These are phyloP conservation scores for Erebia aethiops DNA, from an alignment of 2,888 invertebrate species.

Conservation along the genomic window DNA sequence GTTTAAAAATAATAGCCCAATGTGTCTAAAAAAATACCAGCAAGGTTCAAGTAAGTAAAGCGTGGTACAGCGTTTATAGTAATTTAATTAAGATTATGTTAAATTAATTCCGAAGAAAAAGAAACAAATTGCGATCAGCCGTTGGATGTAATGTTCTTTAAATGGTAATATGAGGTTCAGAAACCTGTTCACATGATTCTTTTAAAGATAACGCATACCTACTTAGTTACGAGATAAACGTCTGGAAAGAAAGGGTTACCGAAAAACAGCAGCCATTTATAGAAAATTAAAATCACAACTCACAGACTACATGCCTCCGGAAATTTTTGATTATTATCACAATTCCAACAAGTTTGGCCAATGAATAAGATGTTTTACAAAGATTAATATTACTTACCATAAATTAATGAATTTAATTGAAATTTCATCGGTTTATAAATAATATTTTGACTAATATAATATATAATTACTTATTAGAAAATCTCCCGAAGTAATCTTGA, in stretches of 20 bases:
- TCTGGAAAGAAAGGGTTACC: conserved; percentile 32
- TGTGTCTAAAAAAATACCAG: not conserved
- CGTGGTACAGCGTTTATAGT: not conserved
- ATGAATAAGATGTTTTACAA: not conserved
- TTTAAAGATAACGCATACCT: conserved; percentile 35
- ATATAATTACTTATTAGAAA: too few relatives aligned
- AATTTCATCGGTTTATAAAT: not conserved
- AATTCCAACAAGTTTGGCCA: not conserved
- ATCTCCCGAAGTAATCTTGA: too few relatives aligned
- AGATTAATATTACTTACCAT: not conserved
- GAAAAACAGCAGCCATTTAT: conserved; percentile 21
- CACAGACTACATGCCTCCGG: conserved; percentile 12
- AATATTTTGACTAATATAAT: too few relatives aligned
- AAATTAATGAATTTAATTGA: conserved; percentile 3
- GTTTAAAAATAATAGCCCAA: too few relatives aligned
- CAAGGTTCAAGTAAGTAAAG: not conserved
- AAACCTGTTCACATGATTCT: conserved; percentile 37
- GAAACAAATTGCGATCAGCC: conserved; percentile 34
- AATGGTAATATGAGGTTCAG: conserved; percentile 34
- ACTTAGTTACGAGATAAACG: conserved; percentile 38
- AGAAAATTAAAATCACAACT: conserved; percentile 15
- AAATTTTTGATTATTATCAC: conserved; percentile 26
- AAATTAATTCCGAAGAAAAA: conserved; percentile 28
- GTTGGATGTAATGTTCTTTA: conserved; percentile 29
- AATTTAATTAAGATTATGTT: conserved; percentile 25